phyloP scores from a whole-genome alignment of 1,140 invertebrate species.

The Leptoteleia sp. region DNA sequence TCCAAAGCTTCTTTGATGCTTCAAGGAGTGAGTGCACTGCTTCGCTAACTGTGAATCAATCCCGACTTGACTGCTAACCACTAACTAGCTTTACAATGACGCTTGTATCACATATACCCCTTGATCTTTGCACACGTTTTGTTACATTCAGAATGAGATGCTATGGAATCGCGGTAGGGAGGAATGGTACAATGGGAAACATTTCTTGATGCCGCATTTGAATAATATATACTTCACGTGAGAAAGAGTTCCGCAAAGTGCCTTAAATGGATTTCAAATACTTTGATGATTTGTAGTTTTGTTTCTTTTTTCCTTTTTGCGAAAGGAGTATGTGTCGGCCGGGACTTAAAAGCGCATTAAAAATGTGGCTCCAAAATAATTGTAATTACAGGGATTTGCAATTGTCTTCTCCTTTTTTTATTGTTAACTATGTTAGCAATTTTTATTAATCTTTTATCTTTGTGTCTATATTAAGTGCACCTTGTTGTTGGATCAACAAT shows the following conservation, averaged over 20 bases:
- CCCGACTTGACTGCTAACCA: constrained; percentile 65
- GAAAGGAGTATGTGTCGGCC: too few relatives aligned
- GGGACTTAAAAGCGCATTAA: too few relatives aligned
- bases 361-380: too few relatives aligned
- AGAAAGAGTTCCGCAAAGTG: constrained; percentile 10
- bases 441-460: too few relatives aligned
- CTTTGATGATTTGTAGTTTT: background rate
- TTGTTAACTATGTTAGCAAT: too few relatives aligned
- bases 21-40: constrained; percentile 53
- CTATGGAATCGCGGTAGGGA: constrained; percentile 8
- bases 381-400: too few relatives aligned
- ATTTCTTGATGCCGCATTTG: constrained; percentile 7
- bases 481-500: too few relatives aligned
- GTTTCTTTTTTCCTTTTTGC: too few relatives aligned
- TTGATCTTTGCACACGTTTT: constrained; percentile 57
- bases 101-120: constrained; percentile 59
- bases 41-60: constrained; percentile 73
- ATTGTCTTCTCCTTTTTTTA: too few relatives aligned
- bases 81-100: constrained; percentile 70
- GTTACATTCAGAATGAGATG: constrained; percentile 27
- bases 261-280: background rate
- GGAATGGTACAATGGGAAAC: constrained; percentile 18
- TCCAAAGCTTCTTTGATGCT: constrained; percentile 63
- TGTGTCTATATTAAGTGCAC: too few relatives aligned
- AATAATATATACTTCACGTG: constrained; percentile 14